These are phyloP conservation scores for Delia radicum DNA, from an alignment of 1,140 invertebrate species.

Conservation along the genomic window DNA sequence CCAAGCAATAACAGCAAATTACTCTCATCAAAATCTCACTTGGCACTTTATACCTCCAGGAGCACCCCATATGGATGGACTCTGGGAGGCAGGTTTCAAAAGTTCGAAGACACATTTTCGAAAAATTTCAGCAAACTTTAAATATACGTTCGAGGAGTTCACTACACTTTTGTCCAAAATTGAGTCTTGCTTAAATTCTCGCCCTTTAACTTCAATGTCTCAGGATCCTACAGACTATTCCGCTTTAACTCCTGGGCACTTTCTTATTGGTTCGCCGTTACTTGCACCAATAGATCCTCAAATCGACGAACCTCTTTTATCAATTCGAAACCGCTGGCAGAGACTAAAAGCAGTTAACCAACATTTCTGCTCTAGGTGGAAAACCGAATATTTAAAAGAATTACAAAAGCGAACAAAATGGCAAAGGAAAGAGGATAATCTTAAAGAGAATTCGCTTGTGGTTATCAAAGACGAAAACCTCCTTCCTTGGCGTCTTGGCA, in stretches of 20 bases:
- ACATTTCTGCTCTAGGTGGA: neutral
- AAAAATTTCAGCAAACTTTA: neutral
- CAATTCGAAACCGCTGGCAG: neutral
- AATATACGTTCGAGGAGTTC: neutral
- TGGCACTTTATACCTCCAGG: neutral
- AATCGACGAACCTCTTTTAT: neutral
- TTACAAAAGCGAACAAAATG: neutral
- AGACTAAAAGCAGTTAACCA: neutral
- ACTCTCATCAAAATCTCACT: neutral
- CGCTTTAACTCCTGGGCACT: no score
- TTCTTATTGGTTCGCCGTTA: no score
- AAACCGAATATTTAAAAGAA: neutral
- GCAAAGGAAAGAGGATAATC: no score
- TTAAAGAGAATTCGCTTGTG: neutral
- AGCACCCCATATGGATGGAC: neutral
- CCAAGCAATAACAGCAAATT: no score
- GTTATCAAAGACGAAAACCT: neutral
- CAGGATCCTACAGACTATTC: no score
- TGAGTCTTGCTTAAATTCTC: no score
- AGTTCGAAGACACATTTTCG: neutral
- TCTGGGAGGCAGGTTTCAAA: slow-evolving; percentile 9
- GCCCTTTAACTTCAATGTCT: no score
- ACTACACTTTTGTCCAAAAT: neutral
- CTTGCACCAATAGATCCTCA: no score
- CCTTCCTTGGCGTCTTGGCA: neutral